These are phyloP conservation scores for Spilosoma lubricipeda DNA, from an alignment of 2,888 invertebrate genomes.

Conservation along the genomic window DNA sequence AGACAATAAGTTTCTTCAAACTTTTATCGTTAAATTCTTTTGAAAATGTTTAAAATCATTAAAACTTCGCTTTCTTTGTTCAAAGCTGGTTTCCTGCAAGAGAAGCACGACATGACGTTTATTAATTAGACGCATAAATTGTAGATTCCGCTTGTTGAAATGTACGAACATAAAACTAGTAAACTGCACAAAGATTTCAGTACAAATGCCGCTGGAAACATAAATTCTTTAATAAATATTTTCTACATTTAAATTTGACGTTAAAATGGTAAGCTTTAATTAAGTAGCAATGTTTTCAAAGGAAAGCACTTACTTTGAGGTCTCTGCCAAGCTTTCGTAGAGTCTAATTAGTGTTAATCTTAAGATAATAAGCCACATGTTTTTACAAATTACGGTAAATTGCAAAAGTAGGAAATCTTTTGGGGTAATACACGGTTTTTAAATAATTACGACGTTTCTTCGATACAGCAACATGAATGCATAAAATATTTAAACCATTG, in stretches of 20 bases:
- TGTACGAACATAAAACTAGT: constrained; percentile 26
- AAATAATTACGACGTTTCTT: constrained; percentile 2
- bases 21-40: constrained; percentile 27
- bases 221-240: constrained; percentile 55
- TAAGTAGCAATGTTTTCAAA: constrained; percentile 77
- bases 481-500: not conserved
- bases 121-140: constrained; percentile 42
- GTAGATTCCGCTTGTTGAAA: constrained; percentile 31
- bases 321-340: constrained; percentile 62
- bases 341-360: constrained; percentile 82
- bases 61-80: constrained; percentile 34
- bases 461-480: not conserved
- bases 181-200: constrained; percentile 34
- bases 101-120: constrained; percentile 34
- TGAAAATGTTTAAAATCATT: constrained; percentile 38
- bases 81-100: constrained; percentile 30
- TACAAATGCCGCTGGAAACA: constrained; percentile 35
- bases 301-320: constrained; percentile 76
- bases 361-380: constrained; percentile 80
- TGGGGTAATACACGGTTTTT: constrained; percentile 36
- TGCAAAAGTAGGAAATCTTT: constrained; percentile 62
- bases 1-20: constrained; percentile 37
- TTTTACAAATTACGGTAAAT: constrained; percentile 77
- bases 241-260: constrained; percentile 48
- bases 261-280: constrained; percentile 62